Conservation (phyloP, 2,888 invertebrate species). For the Dicranocentrus wangi region DNA sequence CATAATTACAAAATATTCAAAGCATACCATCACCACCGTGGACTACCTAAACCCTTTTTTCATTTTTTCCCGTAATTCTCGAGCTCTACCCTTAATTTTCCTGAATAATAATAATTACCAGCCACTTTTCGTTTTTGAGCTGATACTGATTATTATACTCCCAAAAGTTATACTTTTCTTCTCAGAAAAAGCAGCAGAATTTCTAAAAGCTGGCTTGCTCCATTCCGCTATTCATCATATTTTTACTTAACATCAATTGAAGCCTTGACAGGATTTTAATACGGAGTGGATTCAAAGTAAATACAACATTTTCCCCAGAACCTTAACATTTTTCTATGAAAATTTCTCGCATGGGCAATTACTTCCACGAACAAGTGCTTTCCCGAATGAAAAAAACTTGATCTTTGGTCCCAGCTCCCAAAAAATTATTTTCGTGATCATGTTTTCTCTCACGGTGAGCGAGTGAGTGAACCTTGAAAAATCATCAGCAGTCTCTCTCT, state of each 20-base stretch:
- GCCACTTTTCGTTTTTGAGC: background rate
- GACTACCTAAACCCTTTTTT: background rate
- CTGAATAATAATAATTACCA: slow-evolving; percentile 55
- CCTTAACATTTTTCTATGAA: slow-evolving; percentile 43
- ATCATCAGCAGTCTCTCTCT: slow-evolving; percentile 4
- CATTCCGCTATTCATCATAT: slow-evolving; percentile 55
- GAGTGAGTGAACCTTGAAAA: background rate
- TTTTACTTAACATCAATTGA: background rate
- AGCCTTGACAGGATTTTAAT: background rate
- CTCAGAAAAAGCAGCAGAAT: background rate
- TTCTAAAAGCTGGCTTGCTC: too few relatives aligned
- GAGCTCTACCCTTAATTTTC: slow-evolving; percentile 30
- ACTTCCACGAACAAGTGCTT: slow-evolving; percentile 50
- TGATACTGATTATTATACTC: slow-evolving; percentile 38
- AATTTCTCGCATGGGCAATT: slow-evolving; percentile 35
- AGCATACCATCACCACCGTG: background rate
- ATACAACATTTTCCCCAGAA: slow-evolving; percentile 34
- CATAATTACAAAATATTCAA: slow-evolving; percentile 34
- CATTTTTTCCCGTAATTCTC: slow-evolving; percentile 4
- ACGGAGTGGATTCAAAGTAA: slow-evolving; percentile 16
- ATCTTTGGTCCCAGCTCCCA: background rate
- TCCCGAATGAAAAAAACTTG: slow-evolving; percentile 49
- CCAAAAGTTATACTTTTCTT: slow-evolving; percentile 20
- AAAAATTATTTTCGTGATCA: slow-evolving; percentile 55
- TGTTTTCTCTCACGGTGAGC: slow-evolving; percentile 60